These are phyloP conservation scores for Glossophaga mutica DNA, from an alignment of 2,797 vertebrate species.

Conservation along the genomic window DNA sequence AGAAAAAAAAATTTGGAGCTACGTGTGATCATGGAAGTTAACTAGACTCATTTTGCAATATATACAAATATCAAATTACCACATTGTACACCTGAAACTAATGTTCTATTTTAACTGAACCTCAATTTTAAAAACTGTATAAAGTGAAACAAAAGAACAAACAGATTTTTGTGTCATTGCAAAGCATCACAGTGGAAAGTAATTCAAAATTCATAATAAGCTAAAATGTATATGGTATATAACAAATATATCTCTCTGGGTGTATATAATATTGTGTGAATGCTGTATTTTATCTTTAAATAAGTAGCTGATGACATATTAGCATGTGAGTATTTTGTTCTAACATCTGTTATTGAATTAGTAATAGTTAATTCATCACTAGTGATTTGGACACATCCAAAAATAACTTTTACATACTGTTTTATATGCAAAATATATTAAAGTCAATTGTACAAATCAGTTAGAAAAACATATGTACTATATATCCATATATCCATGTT, in stretches of 20 bases:
- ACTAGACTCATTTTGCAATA: neutral
- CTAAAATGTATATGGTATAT: neutral
- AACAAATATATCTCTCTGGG: neutral
- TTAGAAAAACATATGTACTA: neutral
- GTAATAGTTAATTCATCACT: neutral
- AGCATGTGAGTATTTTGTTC: neutral
- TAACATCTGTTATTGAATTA: neutral
- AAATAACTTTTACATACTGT: neutral
- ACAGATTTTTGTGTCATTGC: neutral
- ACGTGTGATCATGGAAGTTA: neutral
- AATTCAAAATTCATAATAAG: neutral
- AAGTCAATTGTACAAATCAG: neutral
- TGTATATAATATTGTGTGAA: neutral
- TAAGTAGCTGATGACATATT: neutral
- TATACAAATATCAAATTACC: neutral
- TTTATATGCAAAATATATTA: neutral
- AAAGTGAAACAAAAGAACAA: neutral
- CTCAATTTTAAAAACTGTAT: neutral
- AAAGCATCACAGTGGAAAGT: neutral
- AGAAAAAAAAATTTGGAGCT: neutral
- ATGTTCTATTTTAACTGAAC: neutral
- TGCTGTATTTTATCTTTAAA: neutral
- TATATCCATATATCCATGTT: too few species aligned
- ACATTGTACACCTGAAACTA: neutral
- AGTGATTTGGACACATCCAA: neutral